Base-by-base conservation (phyloP, 2,113 vertebrate genomes). In the Crotophaga sulcirostris region DNA sequence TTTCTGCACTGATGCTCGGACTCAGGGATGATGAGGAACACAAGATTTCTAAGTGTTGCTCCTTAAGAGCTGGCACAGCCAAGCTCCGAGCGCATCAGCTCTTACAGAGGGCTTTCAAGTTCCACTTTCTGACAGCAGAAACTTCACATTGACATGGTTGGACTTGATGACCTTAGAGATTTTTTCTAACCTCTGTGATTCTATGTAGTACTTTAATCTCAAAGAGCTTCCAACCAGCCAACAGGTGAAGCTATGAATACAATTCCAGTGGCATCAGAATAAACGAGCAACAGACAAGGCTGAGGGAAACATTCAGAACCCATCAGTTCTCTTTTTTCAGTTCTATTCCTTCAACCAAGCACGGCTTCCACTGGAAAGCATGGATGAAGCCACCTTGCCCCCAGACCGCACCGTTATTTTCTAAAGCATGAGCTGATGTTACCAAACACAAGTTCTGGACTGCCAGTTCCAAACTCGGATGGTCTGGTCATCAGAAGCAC, bases 391-490 rank as follows among this genome's bases (percentile, higher is more conserved):
- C 3, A 28, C 16, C 9, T 52, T 1, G 0, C 4, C 16, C 69
- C n/a, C 49, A 51, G 26, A 19, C 9, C 1, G 1, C 2, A 7
- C 13, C 3, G 16, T 45, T 74, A 34, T 9, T 36, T 45, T 23
- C 23, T 17, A 58, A 60, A 89, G 40, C 16, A 19, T 16, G 10
- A 13, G 1, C 3, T 42, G 26, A 33, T 26, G 97, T 98, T 98
- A 99, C 99, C 99, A 99, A 78, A 99, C 99, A 55, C 99, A 99
- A 47, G 99, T 99, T 85, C 99, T 98, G 47, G 99, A 99, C 93
- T 99, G 99, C 99, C 99, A 99, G 95, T 99, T 99, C 99, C 99
- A 99, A 88, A 99, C 99, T 7, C 99, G 99, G 87, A 99, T 99
- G 45, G 99, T 99, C 94, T 99, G 99, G 84, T 99, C 99, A 67